Conservation (phyloP, 2,888 invertebrate species). For the Cryptophagus acutangulus region DNA sequence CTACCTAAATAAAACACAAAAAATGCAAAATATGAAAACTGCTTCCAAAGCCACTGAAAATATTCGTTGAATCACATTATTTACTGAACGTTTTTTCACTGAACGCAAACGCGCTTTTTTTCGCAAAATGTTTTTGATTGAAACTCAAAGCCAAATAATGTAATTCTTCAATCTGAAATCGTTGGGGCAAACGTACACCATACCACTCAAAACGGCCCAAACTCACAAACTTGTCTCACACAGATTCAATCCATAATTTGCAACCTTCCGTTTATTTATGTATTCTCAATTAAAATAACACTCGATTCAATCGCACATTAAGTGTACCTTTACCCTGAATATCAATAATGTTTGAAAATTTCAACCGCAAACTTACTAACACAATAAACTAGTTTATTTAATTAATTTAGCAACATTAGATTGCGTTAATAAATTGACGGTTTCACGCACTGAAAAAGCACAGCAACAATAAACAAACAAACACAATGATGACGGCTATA, state of each 20-base stretch:
- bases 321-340: constrained; percentile 39
- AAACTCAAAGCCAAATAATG: constrained; percentile 28
- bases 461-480: constrained; percentile 23
- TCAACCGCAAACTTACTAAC: constrained; percentile 10
- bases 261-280: constrained; percentile 28
- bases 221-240: constrained; percentile 17
- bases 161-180: constrained; percentile 37
- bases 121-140: too few species aligned
- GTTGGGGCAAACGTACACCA: constrained; percentile 45
- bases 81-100: constrained; percentile 10
- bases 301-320: constrained; percentile 33
- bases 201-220: constrained; percentile 30
- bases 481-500: too few species aligned
- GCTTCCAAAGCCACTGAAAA: constrained; percentile 38
- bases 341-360: constrained; percentile 7
- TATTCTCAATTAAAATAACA: constrained; percentile 21
- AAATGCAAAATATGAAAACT: constrained; percentile 41
- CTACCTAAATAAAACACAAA: constrained; percentile 43
- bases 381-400: not conserved
- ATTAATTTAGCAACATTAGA: constrained; percentile 5
- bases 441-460: constrained; percentile 30
- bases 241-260: constrained; percentile 24
- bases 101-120: constrained; percentile 3
- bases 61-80: constrained; percentile 34
- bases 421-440: constrained; percentile 25